Evolutionary conservation across 2,888 invertebrate species (phyloP).

Genomic region (Ctena decussata): DNA sequence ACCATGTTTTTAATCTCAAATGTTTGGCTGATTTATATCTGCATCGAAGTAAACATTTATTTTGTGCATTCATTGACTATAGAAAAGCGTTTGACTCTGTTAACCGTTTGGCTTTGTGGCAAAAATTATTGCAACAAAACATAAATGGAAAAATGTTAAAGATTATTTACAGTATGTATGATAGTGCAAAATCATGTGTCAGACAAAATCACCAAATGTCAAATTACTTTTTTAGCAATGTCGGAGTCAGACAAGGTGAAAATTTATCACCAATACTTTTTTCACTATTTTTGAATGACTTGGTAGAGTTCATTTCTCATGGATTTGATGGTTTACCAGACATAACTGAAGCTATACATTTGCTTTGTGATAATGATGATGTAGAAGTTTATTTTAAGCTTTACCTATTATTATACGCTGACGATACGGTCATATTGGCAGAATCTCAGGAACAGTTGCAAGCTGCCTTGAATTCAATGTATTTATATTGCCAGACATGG

Average conservation of each 20-base stretch:
- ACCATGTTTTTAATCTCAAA: constrained; percentile 1
- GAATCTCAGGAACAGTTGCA: background rate
- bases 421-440: too few species aligned
- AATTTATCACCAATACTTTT: background rate
- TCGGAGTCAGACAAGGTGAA: background rate
- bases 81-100: background rate
- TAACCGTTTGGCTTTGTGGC: background rate
- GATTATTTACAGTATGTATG: background rate
- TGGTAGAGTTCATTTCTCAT: constrained; percentile 1
- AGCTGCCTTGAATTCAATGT: background rate
- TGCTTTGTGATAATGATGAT: background rate
- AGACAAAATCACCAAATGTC: background rate
- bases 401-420: background rate
- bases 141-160: background rate
- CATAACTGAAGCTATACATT: background rate
- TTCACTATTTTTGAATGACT: background rate
- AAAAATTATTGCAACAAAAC: background rate
- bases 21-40: background rate
- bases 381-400: background rate
- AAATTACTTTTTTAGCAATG: background rate
- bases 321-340: background rate
- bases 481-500: background rate
- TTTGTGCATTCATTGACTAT: background rate
- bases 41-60: background rate
- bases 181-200: background rate